Base-by-base conservation (phyloP, 2,888 invertebrate genomes). In the Liodrosophila aerea region DNA sequence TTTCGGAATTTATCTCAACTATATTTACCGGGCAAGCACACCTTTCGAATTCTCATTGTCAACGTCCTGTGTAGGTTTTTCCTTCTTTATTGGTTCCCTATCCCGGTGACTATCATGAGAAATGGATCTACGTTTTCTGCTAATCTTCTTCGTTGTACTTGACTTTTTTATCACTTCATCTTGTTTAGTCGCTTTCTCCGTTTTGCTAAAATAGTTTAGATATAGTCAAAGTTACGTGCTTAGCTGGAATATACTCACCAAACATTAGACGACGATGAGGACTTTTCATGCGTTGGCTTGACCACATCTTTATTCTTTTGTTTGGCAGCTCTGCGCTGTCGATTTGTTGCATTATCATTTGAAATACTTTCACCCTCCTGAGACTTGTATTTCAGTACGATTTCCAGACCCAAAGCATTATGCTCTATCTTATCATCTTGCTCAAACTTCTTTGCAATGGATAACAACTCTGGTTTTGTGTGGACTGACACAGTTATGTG, bases 81-180 rank as follows among this genome's bases (percentile, higher is more conserved):
- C 15, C 1, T 0, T 13, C 9, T 31, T 15, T 4, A 16, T 7
- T 4, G 16, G 1, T 11, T 8, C 3, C 15, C 30, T 12, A 2
- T 9, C 15, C 2, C 13, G 30, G 0, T 39, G 40, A 44, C 30
- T 49, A 2, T 47, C 64, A 4, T 73, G 64, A 1, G 84, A 76
- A n/a, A 76, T 37, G 1, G 76, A 76, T 57, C 84, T 47, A 9
- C 76, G 77, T 1, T 60, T 64, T 7, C 27, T 43, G 11, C 11
- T 15, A 0, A 9, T 11, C 1, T 4, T 39, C 9, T 3, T 1
- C 1, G 30, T 2, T 0, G 7, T 2, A 4, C 1, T 11, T 7
- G 31, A 51, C 57, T 29, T 2, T 1, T 1, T 9, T 1, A 11
- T 1, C 1, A 15, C 7, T 4, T 50, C 15, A 9, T 49, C n/a